phyloP scores from a whole-genome alignment of 2,888 invertebrate genomes.

The Anthophora plumipes region DNA sequence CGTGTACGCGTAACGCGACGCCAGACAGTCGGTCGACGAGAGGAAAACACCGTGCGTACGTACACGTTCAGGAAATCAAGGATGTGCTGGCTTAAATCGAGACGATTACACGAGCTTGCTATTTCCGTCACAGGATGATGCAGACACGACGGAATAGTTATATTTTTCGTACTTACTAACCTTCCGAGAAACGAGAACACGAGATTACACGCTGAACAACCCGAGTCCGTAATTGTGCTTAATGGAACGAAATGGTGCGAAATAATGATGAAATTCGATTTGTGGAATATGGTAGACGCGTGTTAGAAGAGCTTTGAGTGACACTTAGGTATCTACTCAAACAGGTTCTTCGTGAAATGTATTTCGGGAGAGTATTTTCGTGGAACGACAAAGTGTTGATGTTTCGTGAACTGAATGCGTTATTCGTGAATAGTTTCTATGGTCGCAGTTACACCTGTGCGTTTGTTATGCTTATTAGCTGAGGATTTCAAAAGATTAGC shows the following conservation, averaged over 20 bases:
- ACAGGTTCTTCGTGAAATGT: neutral
- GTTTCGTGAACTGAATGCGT: too few species aligned
- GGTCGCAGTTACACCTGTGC: neutral
- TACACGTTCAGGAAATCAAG: slow-evolving; percentile 14
- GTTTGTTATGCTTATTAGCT: neutral
- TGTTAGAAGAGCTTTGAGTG: neutral
- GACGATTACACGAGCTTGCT: neutral
- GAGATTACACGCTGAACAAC: neutral
- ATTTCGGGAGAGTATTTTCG: neutral
- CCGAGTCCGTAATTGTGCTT: neutral
- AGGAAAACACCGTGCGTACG: slow-evolving; percentile 44
- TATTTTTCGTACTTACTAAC: neutral
- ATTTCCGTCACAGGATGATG: slow-evolving; percentile 16
- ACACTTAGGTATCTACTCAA: neutral
- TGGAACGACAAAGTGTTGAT: neutral
- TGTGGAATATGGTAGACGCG: neutral
- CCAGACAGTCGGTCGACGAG: slow-evolving; percentile 58
- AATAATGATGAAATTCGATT: neutral
- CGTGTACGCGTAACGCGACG: slow-evolving; percentile 58
- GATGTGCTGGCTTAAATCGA: neutral
- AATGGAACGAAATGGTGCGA: neutral
- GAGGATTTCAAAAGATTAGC: neutral
- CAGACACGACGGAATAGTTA: neutral
- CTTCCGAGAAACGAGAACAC: neutral
- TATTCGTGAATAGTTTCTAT: neutral